Conservation (phyloP, 2,113 vertebrate species). For the Neotoma lepida region DNA sequence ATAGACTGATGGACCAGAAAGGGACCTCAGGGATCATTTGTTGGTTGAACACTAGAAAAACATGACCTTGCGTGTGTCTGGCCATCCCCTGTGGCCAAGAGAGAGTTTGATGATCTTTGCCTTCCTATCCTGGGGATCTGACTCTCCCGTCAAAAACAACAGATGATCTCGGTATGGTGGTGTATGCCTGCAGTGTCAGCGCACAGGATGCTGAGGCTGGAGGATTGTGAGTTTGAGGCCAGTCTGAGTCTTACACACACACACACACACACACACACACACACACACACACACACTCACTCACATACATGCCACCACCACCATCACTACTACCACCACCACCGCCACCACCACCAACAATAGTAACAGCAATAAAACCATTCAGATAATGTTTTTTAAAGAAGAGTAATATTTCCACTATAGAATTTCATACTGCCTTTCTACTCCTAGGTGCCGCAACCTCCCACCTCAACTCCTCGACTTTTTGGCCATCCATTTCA, state of each 20-base stretch:
- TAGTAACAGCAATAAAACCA: neutral
- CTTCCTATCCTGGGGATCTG: neutral
- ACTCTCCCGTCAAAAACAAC: constrained; percentile 26
- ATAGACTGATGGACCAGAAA: neutral
- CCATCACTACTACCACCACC: neutral
- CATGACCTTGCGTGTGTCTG: neutral
- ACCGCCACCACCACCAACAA: neutral
- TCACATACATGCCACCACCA: no score
- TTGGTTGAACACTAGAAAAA: neutral
- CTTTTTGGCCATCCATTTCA: neutral
- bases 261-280: neutral
- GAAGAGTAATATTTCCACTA: neutral
- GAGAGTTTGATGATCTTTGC: neutral
- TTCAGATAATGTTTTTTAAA: neutral
- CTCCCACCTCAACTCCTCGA: neutral
- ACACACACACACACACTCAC: neutral
- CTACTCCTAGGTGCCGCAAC: neutral
- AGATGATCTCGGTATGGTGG: neutral
- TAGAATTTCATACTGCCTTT: neutral
- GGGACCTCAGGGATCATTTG: neutral
- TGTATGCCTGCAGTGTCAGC: neutral
- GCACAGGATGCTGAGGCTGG: neutral
- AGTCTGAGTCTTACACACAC: neutral
- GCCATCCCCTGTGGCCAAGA: neutral
- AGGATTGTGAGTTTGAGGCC: neutral